phyloP scores from a whole-genome alignment of 2,797 vertebrate genomes.

The Gallinago stenura region DNA sequence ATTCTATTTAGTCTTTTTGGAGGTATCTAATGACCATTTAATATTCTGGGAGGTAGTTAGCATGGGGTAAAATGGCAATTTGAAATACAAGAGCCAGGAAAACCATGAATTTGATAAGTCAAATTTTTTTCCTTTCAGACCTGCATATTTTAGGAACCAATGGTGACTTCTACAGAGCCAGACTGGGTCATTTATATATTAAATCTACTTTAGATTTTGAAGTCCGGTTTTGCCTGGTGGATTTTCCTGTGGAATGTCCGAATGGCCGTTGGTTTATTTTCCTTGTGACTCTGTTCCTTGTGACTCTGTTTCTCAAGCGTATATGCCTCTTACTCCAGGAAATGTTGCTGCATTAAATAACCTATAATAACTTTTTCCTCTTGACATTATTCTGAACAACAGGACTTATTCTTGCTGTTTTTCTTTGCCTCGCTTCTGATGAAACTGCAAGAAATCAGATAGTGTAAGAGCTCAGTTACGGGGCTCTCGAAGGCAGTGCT shows the following conservation, averaged over 20 bases:
- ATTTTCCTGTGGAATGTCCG: not conserved
- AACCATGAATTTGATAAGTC: slow-evolving; percentile 23
- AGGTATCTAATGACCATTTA: not conserved
- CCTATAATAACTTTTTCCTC: not conserved
- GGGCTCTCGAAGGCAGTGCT: not conserved
- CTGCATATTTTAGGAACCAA: slow-evolving; percentile 11
- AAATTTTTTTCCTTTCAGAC: slow-evolving; percentile 4
- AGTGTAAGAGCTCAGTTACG: not conserved
- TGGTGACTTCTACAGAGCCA: not conserved
- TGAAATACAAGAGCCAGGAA: slow-evolving; percentile 42
- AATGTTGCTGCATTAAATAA: not conserved
- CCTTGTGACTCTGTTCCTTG: not conserved
- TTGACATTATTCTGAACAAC: not conserved
- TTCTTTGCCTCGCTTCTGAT: not conserved
- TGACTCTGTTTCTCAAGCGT: not conserved
- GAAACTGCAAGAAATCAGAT: not conserved
- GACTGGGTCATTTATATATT: not conserved
- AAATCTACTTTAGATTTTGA: not conserved
- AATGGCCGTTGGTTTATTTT: not conserved
- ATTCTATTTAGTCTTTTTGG: not conserved
- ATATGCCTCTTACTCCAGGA: not conserved
- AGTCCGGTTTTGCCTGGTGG: not conserved
- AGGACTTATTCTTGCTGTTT: not conserved
- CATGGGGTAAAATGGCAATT: not conserved
- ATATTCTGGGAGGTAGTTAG: slow-evolving; percentile 4